Conservation (phyloP, 2,797 vertebrate genomes). For the Glyptemys insculpta region DNA sequence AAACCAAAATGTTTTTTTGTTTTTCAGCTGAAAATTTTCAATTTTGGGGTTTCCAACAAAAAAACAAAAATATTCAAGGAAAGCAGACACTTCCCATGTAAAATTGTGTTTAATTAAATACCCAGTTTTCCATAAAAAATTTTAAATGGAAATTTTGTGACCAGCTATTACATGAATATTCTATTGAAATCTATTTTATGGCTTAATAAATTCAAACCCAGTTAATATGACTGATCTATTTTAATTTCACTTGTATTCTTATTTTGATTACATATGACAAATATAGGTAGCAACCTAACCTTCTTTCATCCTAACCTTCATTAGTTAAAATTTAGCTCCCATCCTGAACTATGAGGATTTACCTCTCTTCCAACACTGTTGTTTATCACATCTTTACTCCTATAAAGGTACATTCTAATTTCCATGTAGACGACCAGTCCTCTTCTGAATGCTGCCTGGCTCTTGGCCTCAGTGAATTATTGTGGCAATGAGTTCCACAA, state of each 20-base stretch:
- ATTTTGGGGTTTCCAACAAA: neutral
- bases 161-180: accelerated
- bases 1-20: neutral
- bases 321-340: neutral
- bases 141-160: neutral
- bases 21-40: neutral
- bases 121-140: neutral
- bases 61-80: neutral
- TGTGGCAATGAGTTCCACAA: neutral
- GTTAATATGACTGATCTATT: neutral
- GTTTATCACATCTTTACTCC: neutral
- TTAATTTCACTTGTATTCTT: neutral
- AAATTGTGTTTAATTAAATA: neutral
- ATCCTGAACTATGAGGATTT: neutral
- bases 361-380: neutral
- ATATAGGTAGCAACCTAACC: neutral
- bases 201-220: neutral
- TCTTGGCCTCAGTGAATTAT: neutral
- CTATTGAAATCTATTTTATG: neutral
- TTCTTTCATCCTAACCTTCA: neutral
- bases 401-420: neutral
- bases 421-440: neutral
- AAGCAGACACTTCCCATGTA: neutral
- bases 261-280: neutral
- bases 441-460: neutral